Base-by-base conservation (phyloP, 2,797 vertebrate genomes). In the Discoglossus pictus region DNA sequence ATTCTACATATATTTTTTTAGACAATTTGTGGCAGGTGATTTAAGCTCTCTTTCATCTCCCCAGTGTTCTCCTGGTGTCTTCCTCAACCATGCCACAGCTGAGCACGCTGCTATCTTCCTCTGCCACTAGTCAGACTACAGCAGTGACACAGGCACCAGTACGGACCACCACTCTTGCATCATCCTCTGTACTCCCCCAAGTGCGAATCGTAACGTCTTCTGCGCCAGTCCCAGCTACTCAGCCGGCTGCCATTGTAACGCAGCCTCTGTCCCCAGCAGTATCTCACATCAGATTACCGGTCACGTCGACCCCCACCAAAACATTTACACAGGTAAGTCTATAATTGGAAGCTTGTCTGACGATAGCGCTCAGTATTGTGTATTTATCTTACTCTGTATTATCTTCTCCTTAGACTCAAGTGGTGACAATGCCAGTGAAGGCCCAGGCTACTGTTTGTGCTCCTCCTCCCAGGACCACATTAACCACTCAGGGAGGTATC, bases 61-160 rank as follows among this genome's bases (percentile, higher is more conserved):
- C 2, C 79, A 99, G 96, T 1, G 93, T 99, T 74, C 92, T 99
- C 20, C 83, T 99, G 60, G 92, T 98, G 6, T 94, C 96, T 1
- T 92, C 96, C 39, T 94, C 96, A 1, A 83, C 94, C 6, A 89
- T 98, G 88, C 92, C 96, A 0, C 95, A 98, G 81, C 89, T 98
- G 9, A 94, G 96, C 65, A 89, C 94, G 0, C 80, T 98, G 79
- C 84, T 98, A 8, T 93, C 94, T 67, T 80, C 86, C 23, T 77
- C 89, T 51, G 92, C 93, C 74, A 84, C 84, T 1, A 84, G 74
- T 1, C 86, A 90, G 40, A 53, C 74, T 0, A 80, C 91, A 1
- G 75, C 92, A 0, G 81, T 81, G 0, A 79, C 91, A 1, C 93
- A 93, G 73, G 84, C 87, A 0, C 38, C 93, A 0, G 59, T 90